Base-by-base conservation (phyloP, 2,888 invertebrate genomes). In the Xestia sexstrigata region DNA sequence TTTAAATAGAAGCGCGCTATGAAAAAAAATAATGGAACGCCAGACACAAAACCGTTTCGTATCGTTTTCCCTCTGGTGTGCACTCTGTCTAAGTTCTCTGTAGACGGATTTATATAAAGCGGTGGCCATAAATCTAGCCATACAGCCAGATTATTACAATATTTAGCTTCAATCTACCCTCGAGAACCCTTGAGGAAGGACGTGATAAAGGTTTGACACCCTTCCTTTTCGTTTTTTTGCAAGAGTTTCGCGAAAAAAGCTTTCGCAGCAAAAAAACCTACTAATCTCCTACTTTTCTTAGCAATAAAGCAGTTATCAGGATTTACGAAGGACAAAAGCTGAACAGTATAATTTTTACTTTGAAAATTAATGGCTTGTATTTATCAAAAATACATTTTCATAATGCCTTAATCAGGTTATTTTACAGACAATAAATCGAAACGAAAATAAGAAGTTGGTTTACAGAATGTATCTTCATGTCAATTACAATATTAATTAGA, bases 171-270 rank as follows among this genome's bases (percentile, higher is more conserved):
- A 76, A 83, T 78, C 76, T 76, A 70, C 67, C 70, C 69, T 77
- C 42, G 65, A 55, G 42, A 66, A 79, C 74, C 79, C 62, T 75
- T 23, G 66, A 58, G 74, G 69, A 78, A 83, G 66, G 76, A 68
- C 42, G 76, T 87, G 86, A 87, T 81, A 79, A 78, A 85, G 88
- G 86, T 87, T 78, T 78, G 86, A 85, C 81, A 81, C 71, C 74
- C 68, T 78, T 75, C 74, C 58, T 74, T 45, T 55, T 49, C 17
- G 6, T 35, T 74, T 67, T 79, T 79, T 71, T 35, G 49, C 42
- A 67, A 76, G 30, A 62, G 52, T 68, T 60, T 68, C n/a, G 49
- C 55, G 15, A 58, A 83, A 83, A 75, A 75, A 55, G n/a, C 15
- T 67, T 49, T 60, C 20, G 8, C 9, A n/a, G 11, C 11, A 58